Conservation (phyloP, 2,113 vertebrate species). For the Ovibos moschatus region DNA sequence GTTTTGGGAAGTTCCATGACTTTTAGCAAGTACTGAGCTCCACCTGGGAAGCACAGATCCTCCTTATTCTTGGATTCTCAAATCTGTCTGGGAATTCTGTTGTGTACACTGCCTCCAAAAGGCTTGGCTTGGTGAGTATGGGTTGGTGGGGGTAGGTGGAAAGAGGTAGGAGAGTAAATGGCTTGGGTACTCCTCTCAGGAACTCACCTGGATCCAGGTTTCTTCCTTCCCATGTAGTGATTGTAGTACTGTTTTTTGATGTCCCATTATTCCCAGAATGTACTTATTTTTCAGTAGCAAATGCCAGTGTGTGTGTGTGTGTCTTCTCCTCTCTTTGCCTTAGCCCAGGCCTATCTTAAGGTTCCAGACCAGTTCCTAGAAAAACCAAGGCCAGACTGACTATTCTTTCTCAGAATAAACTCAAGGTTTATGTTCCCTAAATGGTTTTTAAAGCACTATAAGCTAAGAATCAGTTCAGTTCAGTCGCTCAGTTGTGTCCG, state of each 20-base stretch:
- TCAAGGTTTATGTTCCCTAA: not conserved
- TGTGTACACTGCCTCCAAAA: not conserved
- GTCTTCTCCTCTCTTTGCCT: not conserved
- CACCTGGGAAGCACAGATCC: not conserved
- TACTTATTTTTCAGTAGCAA: not conserved
- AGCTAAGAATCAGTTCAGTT: not conserved
- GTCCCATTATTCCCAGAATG: not conserved
- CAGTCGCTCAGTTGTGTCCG: rapidly evolving
- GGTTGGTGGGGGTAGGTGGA: not conserved
- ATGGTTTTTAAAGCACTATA: not conserved
- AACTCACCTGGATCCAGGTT: not conserved
- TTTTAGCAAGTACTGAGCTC: not conserved
- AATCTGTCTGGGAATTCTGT: not conserved
- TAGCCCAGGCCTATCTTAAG: not conserved
- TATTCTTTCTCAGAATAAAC: not conserved
- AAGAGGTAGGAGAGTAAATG: not conserved
- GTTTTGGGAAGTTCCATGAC: not conserved
- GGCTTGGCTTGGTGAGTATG: not conserved
- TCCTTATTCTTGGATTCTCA: not conserved
- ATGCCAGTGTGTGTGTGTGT: not conserved
- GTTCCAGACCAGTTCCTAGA: not conserved
- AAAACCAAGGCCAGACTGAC: not conserved
- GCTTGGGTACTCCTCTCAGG: not conserved
- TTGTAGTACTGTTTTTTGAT: not conserved
- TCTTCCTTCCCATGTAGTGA: not conserved